A percentile compares a stretch with the other conserved stretches of the same genome.
phyloP scores from a whole-genome alignment of 2,888 invertebrate genomes.

The Monopis laevigella region DNA sequence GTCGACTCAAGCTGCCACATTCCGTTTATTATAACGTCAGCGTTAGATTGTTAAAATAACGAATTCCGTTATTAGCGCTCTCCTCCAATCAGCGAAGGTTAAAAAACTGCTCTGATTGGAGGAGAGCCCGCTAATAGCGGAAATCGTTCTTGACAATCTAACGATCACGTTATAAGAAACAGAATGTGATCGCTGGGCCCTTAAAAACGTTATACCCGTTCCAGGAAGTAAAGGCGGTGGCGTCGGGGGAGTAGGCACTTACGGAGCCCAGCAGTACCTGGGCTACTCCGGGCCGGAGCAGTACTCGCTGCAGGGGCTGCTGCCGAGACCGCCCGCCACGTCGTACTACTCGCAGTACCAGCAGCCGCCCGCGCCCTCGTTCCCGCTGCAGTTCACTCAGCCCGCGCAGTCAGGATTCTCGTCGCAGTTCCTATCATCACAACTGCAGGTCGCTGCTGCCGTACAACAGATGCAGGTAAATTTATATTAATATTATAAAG shows the following conservation, averaged over 20 bases:
- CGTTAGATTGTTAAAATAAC: too few species aligned
- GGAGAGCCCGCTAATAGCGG: too few species aligned
- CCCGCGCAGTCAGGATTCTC: constrained; percentile 62
- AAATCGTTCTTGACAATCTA: too few species aligned
- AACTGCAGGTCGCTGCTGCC: constrained; percentile 50
- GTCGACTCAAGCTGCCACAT: too few species aligned
- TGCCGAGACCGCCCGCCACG: constrained; percentile 52
- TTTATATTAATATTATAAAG: not conserved
- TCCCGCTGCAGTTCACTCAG: constrained; percentile 71
- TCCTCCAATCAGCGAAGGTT: too few species aligned
- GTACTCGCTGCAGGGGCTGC: constrained; percentile 51
- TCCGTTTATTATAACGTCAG: too few species aligned
- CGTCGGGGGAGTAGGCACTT: constrained; percentile 54
- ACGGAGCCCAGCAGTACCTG: constrained; percentile 56
- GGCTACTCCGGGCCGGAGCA: constrained; percentile 55
- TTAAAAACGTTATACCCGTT: constrained; percentile 17
- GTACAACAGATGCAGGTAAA: constrained; percentile 60
- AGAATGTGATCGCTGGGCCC: too few species aligned
- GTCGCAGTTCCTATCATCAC: constrained; percentile 55
- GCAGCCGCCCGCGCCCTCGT: constrained; percentile 67
- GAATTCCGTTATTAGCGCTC: too few species aligned
- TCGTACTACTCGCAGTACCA: constrained; percentile 62
- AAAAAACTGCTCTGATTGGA: too few species aligned
- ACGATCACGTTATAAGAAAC: too few species aligned
- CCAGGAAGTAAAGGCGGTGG: constrained; percentile 53